Evolutionary conservation across 2,113 vertebrate genomes (phyloP).

Genomic region (Poeciliopsis prolifica): DNA sequence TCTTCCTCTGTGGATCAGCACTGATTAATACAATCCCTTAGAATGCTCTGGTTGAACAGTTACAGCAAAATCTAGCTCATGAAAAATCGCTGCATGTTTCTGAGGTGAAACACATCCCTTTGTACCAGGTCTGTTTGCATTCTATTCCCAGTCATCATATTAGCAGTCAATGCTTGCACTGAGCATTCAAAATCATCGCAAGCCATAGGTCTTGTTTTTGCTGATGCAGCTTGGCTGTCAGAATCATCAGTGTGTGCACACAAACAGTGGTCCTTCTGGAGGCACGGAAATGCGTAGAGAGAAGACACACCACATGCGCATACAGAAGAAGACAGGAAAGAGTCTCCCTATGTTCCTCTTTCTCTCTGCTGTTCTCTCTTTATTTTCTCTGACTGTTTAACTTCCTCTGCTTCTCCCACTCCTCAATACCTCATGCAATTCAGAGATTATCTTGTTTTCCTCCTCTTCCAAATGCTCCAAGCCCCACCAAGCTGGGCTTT

Average conservation of each 20-base stretch:
- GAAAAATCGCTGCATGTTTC: background rate
- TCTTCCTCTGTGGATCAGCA: background rate
- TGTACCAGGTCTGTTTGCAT: slow-evolving; percentile 39
- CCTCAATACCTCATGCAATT: slow-evolving; percentile 45
- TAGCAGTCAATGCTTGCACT: slow-evolving; percentile 71
- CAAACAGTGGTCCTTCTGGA: slow-evolving; percentile 59
- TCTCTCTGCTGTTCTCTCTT: slow-evolving; percentile 17
- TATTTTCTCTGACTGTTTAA: slow-evolving; percentile 54
- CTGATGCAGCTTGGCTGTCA: slow-evolving; percentile 77
- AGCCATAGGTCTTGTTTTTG: slow-evolving; percentile 75
- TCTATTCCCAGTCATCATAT: slow-evolving; percentile 52
- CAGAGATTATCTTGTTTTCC: slow-evolving; percentile 66
- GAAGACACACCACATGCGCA: slow-evolving; percentile 48
- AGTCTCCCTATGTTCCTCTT: slow-evolving; percentile 31
- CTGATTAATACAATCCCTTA: background rate
- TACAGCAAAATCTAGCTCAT: background rate
- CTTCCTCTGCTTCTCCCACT: slow-evolving; percentile 30
- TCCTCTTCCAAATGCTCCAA: slow-evolving; percentile 41
- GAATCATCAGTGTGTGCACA: slow-evolving; percentile 72
- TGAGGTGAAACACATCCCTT: slow-evolving; percentile 19
- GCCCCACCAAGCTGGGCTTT: slow-evolving; percentile 65
- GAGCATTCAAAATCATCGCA: slow-evolving; percentile 66
- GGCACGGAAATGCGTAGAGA: slow-evolving; percentile 58
- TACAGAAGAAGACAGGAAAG: slow-evolving; percentile 26
- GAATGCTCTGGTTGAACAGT: background rate